Evolutionary conservation across 2,888 invertebrate genomes (phyloP).

Genomic region (Caradrina clavipalpis): DNA sequence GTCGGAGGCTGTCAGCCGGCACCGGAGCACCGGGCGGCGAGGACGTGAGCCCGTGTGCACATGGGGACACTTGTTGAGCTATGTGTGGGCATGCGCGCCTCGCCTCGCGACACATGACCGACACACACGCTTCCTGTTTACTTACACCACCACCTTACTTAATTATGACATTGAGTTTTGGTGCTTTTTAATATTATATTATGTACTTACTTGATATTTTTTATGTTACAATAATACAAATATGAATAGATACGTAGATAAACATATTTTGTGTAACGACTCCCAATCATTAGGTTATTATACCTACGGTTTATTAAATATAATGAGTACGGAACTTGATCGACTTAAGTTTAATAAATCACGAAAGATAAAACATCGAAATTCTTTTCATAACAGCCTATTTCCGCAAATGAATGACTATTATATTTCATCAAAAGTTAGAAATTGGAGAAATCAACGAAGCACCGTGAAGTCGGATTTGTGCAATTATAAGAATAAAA

Average conservation of each 20-base stretch:
- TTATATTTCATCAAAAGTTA: constrained; percentile 79
- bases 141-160: constrained; percentile 24
- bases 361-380: constrained; percentile 61
- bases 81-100: constrained; percentile 80
- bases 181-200: constrained; percentile 2
- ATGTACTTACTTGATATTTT: background rate
- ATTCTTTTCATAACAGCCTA: constrained; percentile 69
- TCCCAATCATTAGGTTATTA: constrained; percentile 4
- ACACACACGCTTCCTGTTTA: constrained; percentile 49
- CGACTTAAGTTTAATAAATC: constrained; percentile 67
- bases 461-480: constrained; percentile 82
- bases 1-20: constrained; percentile 50
- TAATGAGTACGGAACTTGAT: constrained; percentile 61
- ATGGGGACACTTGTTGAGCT: constrained; percentile 88
- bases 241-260: constrained; percentile 2
- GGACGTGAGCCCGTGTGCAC: constrained; percentile 72
- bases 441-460: constrained; percentile 72
- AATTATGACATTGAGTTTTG: constrained; percentile 37
- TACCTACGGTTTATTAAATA: constrained; percentile 39
- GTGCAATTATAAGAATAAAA: constrained; percentile 87
- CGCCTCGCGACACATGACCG: constrained; percentile 59
- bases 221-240: background rate
- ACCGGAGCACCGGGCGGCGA: constrained; percentile 1
- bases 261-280: constrained; percentile 12
- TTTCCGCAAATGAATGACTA: constrained; percentile 76